A percentile compares a stretch with the other conserved stretches of the same genome.
Evolutionary conservation across 2,888 invertebrate genomes (phyloP).

Genomic region (Metacarcinus magister): DNA sequence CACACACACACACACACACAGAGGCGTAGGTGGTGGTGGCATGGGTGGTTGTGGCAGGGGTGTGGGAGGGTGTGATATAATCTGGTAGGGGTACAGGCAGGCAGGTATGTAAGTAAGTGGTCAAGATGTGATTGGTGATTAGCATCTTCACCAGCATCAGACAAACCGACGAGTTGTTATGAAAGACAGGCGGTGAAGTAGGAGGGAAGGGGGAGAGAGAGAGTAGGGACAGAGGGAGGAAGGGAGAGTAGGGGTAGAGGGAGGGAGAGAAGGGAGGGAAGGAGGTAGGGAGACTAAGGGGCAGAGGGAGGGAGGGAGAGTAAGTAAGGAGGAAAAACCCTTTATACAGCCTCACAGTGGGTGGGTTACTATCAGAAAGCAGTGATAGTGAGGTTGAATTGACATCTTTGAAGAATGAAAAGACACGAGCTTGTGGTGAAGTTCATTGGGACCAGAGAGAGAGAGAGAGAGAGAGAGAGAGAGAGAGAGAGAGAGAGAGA

Average conservation of each 20-base stretch:
- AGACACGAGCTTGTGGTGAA: not conserved
- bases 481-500: not conserved
- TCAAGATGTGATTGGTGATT: not conserved
- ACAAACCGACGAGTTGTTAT: not conserved
- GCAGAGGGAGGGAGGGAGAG: not conserved
- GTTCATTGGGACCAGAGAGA: not conserved
- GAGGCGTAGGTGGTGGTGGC: not conserved
- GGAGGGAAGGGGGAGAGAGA: not conserved
- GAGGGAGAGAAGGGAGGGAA: too few species aligned
- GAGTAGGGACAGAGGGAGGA: not conserved
- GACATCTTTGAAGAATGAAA: not conserved
- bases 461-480: not conserved
- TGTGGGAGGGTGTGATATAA: not conserved
- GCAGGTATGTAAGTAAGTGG: not conserved
- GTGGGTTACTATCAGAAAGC: not conserved
- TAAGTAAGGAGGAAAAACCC: not conserved
- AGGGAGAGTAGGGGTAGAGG: not conserved
- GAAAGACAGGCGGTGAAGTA: not conserved
- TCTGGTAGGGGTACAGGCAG: not conserved
- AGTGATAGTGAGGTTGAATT: not conserved
- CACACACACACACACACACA: constrained; percentile 4
- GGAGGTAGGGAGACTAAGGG: too few species aligned
- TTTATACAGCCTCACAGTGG: not conserved
- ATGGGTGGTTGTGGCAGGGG: too few species aligned
- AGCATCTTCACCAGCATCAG: not conserved